Conservation (phyloP, 1,140 invertebrate species). For the Chironomus striatipennis region DNA sequence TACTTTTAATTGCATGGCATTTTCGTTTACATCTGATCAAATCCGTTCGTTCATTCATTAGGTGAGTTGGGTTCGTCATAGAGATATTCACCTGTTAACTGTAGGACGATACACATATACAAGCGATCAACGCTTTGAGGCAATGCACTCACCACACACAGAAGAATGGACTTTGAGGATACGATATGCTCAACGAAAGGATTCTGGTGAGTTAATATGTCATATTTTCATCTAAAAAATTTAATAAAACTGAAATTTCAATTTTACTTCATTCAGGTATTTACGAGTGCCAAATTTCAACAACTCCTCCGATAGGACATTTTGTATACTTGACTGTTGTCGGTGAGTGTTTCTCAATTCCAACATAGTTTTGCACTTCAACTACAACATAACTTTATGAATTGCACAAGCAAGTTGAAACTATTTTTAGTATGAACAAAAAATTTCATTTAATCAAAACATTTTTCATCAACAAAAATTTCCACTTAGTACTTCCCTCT, state of each 20-base stretch:
- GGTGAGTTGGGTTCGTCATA: conserved; percentile 83
- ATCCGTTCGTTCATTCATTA: conserved; percentile 37
- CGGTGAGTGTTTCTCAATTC: conserved; percentile 50
- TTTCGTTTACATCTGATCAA: too few relatives aligned
- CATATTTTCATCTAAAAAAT: too few relatives aligned
- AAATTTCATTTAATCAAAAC: too few relatives aligned
- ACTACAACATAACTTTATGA: too few relatives aligned
- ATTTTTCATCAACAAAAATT: too few relatives aligned
- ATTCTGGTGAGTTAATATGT: conserved; percentile 74
- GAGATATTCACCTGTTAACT: conserved; percentile 76
- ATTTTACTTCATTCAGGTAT: too few relatives aligned
- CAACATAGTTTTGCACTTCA: too few relatives aligned
- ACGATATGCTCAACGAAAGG: conserved; percentile 64
- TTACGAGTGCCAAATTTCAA: conserved; percentile 81
- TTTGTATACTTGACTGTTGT: conserved; percentile 68
- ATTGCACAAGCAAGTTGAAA: too few relatives aligned
- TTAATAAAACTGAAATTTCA: too few relatives aligned
- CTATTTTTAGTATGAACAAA: too few relatives aligned
- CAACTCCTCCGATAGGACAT: conserved; percentile 72
- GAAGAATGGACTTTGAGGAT: conserved; percentile 70
- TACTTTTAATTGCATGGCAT: too few relatives aligned
- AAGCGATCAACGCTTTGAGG: conserved; percentile 72
- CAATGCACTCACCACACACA: conserved; percentile 62
- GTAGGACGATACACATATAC: conserved; percentile 80
- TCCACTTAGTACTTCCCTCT: too few relatives aligned